phyloP scores from a whole-genome alignment of 2,797 vertebrate species.

The Gadopsis marmoratus region DNA sequence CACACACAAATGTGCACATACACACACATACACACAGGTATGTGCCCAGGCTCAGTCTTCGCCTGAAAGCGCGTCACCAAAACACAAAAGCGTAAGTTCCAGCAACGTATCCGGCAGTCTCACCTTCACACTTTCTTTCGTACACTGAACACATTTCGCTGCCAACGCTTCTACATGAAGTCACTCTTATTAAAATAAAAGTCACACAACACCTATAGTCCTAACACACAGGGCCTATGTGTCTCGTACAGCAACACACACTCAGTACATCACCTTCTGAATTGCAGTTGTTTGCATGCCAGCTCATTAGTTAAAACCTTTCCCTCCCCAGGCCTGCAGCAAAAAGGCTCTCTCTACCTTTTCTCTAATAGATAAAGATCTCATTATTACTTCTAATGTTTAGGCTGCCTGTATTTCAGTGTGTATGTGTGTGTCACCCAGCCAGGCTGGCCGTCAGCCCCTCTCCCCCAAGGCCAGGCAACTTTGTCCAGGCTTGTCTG shows the following conservation, averaged over 20 bases:
- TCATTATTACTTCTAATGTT: conserved; percentile 56
- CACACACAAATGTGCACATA: conserved; percentile 29
- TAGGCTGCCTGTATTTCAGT: conserved; percentile 33
- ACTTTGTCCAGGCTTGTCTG: conserved; percentile 70
- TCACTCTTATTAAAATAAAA: conserved; percentile 52
- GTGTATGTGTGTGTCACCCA: conserved; percentile 36
- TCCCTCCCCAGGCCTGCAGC: conserved; percentile 45
- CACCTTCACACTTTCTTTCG: conserved; percentile 64
- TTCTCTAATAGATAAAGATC: conserved; percentile 63
- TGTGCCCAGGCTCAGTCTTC: conserved; percentile 18
- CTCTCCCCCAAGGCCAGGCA: conserved; percentile 61
- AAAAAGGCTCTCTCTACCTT: conserved; percentile 41
- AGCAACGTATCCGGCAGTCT: conserved; percentile 43
- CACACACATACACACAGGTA: conserved; percentile 4
- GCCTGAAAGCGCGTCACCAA: conserved; percentile 18
- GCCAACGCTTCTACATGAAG: conserved; percentile 48
- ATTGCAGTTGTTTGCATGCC: conserved; percentile 64
- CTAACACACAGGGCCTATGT: conserved; percentile 22
- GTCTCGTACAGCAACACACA: conserved; percentile 21
- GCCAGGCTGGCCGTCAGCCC: conserved; percentile 54
- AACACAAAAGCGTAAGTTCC: conserved; percentile 34
- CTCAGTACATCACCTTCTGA: conserved; percentile 48
- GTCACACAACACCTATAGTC: conserved; percentile 31
- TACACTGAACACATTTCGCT: conserved; percentile 25
- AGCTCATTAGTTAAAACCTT: conserved; percentile 63